Evolutionary conservation across 1,140 invertebrate genomes (phyloP), one percentile per base, ranked within the genome.

Genomic region (Pogonomyrmex barbatus): DNA sequence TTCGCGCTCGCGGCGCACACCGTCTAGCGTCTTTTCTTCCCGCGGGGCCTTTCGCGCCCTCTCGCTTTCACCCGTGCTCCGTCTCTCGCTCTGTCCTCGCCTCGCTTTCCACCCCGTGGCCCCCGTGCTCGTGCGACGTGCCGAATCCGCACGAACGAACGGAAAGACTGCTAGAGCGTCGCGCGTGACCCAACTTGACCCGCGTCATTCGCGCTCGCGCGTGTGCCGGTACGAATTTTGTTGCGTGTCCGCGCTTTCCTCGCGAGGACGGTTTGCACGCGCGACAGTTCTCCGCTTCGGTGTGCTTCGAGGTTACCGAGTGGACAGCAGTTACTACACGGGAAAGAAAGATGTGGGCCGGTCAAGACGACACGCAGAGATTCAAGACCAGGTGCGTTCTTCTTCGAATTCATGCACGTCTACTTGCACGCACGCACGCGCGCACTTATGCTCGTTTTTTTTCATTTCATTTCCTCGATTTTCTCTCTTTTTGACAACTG

Each of bases 351-450:
- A 94, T 94, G 94, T 94, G 94, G 93, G 93, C 93, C 84, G 94
- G 94, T 73, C 92, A 94, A 78, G 94, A 94, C 87, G 93, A 94
- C 85, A 93, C 93, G 81, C 92, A 93, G 70, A 91, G 91, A 82
- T 94, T 93, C 85, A 94, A 94, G 90, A 94, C 94, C 91, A 94
- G 93, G 93, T 94, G 86, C 24, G 91, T 88, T 68, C 39, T 50
- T 62, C 39, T 36, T 33, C 42, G 30, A 24, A 33, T 42, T 33
- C 47, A 39, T 36, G n/a, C 14, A 36, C 36, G 0, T 62, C 30
- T 3, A 9, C 14, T 4, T 24, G 47, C 52, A 2, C 14, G 30
- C n/a, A 3, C 17, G 6, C 33, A 33, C 52, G 4, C 14, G 30
- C n/a, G 6, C 17, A 3, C 33, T 62, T 4, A 12, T 6, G 33